These are phyloP conservation scores for Adela reaumurella DNA, from an alignment of 2,888 invertebrate genomes.

Conservation along the genomic window DNA sequence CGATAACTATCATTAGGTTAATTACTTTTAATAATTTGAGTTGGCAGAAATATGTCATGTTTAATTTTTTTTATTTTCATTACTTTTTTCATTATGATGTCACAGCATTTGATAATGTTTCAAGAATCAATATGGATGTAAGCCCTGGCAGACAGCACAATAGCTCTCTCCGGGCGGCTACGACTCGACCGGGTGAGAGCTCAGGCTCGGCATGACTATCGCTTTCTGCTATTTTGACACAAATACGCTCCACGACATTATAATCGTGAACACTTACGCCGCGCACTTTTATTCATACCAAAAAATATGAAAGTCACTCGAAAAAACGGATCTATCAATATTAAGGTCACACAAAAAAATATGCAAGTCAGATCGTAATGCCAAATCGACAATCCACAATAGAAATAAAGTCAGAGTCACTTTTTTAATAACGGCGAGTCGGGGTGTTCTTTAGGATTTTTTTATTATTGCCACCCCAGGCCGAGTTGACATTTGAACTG, in stretches of 20 bases:
- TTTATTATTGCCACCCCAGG: slow-evolving; percentile 54
- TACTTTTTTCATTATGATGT: no score
- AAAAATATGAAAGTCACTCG: slow-evolving; percentile 39
- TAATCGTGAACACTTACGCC: slow-evolving; percentile 4
- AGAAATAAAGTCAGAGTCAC: slow-evolving; percentile 56
- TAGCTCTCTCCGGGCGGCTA: no score
- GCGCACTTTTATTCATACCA: slow-evolving; percentile 17
- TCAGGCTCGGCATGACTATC: slow-evolving; percentile 36
- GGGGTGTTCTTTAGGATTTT: slow-evolving; percentile 46
- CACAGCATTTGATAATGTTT: no score
- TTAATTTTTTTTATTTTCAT: no score
- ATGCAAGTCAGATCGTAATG: slow-evolving; percentile 58
- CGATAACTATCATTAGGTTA: no score
- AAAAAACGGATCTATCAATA: slow-evolving; percentile 54
- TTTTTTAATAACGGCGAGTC: slow-evolving; percentile 55
- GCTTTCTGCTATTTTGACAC: slow-evolving; percentile 39
- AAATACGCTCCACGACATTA: slow-evolving; percentile 25
- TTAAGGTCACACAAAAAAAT: slow-evolving; percentile 51
- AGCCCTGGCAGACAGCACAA: no score
- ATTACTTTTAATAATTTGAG: no score
- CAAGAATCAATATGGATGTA: no score
- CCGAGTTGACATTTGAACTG: slow-evolving; percentile 55
- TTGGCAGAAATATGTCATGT: no score
- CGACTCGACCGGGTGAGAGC: slow-evolving; percentile 26
- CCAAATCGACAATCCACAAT: slow-evolving; percentile 55